Conservation (phyloP, 2,888 invertebrate species). For the Exephanes ischioxanthus region DNA sequence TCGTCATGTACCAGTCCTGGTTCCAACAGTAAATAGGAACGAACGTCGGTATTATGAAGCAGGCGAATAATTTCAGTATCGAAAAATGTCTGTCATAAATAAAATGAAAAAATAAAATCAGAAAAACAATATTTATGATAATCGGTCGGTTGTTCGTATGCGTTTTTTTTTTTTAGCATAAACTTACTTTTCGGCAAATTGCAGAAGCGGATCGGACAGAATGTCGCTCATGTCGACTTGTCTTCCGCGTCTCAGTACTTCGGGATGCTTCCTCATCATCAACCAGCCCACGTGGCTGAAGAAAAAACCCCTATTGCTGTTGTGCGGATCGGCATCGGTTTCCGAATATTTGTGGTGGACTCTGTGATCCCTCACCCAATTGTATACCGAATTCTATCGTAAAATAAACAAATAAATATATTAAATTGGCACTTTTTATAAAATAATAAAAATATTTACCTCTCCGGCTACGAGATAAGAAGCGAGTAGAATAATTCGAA, state of each 20-base stretch:
- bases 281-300: slow-evolving; percentile 98
- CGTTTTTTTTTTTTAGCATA: background rate
- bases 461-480: too few relatives aligned
- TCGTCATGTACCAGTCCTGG: slow-evolving; percentile 85
- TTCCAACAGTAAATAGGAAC: slow-evolving; percentile 87
- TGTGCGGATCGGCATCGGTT: slow-evolving; percentile 93
- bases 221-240: slow-evolving; percentile 94
- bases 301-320: slow-evolving; percentile 94
- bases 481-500: too few relatives aligned
- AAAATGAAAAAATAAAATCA: slow-evolving; percentile 6
- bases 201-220: slow-evolving; percentile 90
- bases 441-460: too few relatives aligned
- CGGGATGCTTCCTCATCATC: slow-evolving; percentile 95
- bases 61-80: slow-evolving; percentile 85
- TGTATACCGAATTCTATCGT: too few relatives aligned
- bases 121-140: background rate
- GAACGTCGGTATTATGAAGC: slow-evolving; percentile 87
- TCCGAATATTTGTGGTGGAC: slow-evolving; percentile 86
- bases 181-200: slow-evolving; percentile 88
- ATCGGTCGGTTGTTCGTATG: background rate
- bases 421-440: too few relatives aligned
- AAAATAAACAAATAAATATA: too few relatives aligned
- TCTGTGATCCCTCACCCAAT: too few relatives aligned
- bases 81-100: slow-evolving; percentile 84
- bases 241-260: slow-evolving; percentile 91